Conservation (phyloP, 2,797 vertebrate species). For the Scarus forsteni region DNA sequence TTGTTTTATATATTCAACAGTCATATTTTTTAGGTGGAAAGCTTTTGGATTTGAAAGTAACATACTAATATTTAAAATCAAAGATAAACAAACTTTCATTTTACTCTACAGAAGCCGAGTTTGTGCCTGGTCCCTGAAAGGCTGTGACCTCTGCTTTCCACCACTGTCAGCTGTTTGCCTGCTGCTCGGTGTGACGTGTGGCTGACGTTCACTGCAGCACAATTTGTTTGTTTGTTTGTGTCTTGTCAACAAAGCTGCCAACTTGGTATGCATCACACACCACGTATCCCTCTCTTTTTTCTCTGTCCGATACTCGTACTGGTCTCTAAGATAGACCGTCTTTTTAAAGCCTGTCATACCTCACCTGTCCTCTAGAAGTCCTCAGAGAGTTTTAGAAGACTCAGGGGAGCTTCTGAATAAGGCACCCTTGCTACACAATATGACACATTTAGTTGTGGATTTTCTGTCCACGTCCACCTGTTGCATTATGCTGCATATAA, state of each 20-base stretch:
- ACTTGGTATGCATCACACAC: slow-evolving; percentile 17
- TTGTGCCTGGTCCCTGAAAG: slow-evolving; percentile 2
- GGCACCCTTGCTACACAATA: slow-evolving; percentile 11
- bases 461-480: neutral
- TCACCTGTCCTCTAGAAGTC: slow-evolving; percentile 50
- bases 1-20: too few relatives aligned
- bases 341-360: slow-evolving; percentile 24
- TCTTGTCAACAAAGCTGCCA: slow-evolving; percentile 47
- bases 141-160: slow-evolving; percentile 48
- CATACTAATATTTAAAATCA: too few relatives aligned
- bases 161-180: slow-evolving; percentile 44
- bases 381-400: slow-evolving; percentile 33
- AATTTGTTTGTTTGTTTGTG: slow-evolving; percentile 66
- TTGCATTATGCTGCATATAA: neutral
- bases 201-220: slow-evolving; percentile 33
- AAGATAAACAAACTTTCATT: neutral
- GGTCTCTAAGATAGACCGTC: neutral
- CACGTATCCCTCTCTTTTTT: neutral
- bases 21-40: too few relatives aligned
- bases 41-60: too few relatives aligned
- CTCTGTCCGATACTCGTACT: slow-evolving; percentile 11
- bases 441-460: neutral
- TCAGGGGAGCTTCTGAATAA: neutral
- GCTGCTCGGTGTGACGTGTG: slow-evolving; percentile 31
- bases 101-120: neutral